Percentiles rank a stretch among this genome's conserved stretches.
Conservation (phyloP, 2,888 invertebrate species). For the Athetis lepigone region DNA sequence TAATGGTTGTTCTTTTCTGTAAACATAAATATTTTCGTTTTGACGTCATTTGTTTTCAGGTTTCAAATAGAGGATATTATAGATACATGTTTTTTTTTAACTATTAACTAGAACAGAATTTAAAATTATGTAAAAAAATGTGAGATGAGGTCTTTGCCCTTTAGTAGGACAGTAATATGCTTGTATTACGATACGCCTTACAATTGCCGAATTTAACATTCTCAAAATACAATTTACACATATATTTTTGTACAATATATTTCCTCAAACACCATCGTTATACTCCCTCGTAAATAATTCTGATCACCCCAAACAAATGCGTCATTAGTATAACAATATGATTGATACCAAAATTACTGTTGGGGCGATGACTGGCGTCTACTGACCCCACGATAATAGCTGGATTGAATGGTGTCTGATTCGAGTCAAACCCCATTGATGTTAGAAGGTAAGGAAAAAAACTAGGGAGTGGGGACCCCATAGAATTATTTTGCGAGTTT, state of each 20-base stretch:
- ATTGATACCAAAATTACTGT: conserved; percentile 53
- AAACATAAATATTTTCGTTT: background rate
- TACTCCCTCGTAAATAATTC: conserved; percentile 16
- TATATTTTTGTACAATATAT: background rate
- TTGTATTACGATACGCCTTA: too few relatives aligned
- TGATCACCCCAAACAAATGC: conserved; percentile 53
- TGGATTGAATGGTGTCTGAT: conserved; percentile 37
- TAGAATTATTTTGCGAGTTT: background rate
- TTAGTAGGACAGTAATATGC: too few relatives aligned
- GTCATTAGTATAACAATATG: conserved; percentile 61
- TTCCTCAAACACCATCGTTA: conserved; percentile 14
- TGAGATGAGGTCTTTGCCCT: too few relatives aligned
- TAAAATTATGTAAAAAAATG: too few relatives aligned
- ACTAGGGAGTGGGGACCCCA: background rate
- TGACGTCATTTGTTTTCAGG: background rate
- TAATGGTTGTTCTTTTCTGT: conserved; percentile 1
- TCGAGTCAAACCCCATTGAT: conserved; percentile 38
- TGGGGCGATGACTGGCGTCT: conserved; percentile 41
- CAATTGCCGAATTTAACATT: too few relatives aligned
- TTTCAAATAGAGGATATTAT: background rate
- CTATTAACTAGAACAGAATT: too few relatives aligned
- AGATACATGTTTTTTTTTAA: too few relatives aligned
- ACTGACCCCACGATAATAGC: conserved; percentile 30
- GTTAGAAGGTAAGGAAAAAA: background rate
- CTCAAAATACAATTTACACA: background rate